Evolutionary conservation across 2,888 invertebrate species (phyloP).

Genomic region (Drosophila meridiana): DNA sequence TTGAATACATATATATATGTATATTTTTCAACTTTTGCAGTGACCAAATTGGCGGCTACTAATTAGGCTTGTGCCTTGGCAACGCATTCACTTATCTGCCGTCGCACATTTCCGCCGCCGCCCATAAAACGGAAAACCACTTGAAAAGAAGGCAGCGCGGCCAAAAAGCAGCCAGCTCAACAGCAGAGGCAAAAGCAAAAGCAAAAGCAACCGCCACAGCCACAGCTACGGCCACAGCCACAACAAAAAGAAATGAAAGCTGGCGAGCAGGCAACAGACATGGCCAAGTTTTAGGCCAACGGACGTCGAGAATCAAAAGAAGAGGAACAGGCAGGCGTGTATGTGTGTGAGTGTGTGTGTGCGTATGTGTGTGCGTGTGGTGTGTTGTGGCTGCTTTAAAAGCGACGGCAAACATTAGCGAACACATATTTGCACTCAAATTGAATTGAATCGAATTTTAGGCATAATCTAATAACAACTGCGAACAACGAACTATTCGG

Average conservation of each 20-base stretch:
- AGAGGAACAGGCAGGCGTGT: conserved; percentile 19
- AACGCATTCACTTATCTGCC: conserved; percentile 35
- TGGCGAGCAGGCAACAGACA: conserved; percentile 27
- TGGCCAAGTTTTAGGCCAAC: conserved; percentile 38
- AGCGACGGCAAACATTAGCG: conserved; percentile 43
- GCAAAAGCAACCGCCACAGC: neutral
- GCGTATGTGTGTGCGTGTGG: neutral
- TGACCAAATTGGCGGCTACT: conserved; percentile 19
- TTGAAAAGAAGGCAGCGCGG: conserved; percentile 41
- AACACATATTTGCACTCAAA: conserved; percentile 80
- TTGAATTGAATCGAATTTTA: conserved; percentile 73
- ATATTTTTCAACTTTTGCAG: conserved; percentile 10
- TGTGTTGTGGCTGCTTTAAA: conserved; percentile 45
- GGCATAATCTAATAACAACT: conserved; percentile 71
- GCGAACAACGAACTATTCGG: conserved; percentile 30
- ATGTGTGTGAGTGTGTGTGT: neutral
- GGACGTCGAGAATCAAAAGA: conserved; percentile 56
- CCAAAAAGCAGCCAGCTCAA: conserved; percentile 21
- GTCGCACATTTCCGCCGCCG: conserved; percentile 20
- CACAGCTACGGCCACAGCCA: conserved; percentile 1
- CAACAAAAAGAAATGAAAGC: conserved; percentile 17
- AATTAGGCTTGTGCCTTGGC: conserved; percentile 52
- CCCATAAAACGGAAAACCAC: conserved; percentile 43
- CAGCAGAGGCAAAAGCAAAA: conserved; percentile 6
- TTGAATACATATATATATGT: neutral